These are phyloP conservation scores for Coturnix japonica DNA, from an alignment of 2,113 vertebrate genomes.

Conservation along the genomic window DNA sequence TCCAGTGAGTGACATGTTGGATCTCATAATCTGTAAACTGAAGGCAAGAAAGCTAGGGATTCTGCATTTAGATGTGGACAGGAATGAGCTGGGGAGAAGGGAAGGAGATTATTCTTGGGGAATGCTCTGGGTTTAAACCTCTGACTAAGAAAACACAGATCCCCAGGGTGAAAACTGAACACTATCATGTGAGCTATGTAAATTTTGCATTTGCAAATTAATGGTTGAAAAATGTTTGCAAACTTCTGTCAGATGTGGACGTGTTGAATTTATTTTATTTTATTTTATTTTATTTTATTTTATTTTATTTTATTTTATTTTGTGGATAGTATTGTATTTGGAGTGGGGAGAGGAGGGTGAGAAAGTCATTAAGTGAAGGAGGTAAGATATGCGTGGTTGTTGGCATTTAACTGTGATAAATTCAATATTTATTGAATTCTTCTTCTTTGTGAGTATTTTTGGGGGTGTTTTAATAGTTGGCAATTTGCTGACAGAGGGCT, in stretches of 20 bases:
- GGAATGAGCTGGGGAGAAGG: background rate
- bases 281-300: background rate
- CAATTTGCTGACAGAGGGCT: background rate
- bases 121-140: constrained; percentile 56
- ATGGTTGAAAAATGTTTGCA: background rate
- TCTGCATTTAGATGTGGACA: constrained; percentile 37
- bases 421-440: background rate
- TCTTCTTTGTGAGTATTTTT: background rate
- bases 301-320: background rate
- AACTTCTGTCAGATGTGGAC: constrained; percentile 22
- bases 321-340: constrained; percentile 18
- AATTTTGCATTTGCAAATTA: constrained; percentile 30
- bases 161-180: constrained; percentile 7
- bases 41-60: constrained; percentile 35
- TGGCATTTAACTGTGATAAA: background rate
- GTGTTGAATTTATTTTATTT: background rate
- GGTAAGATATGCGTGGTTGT: constrained; percentile 1
- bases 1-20: constrained; percentile 56
- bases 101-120: constrained; percentile 16
- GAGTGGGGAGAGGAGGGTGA: constrained; percentile 15
- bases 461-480: background rate
- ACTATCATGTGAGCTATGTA: background rate
- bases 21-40: constrained; percentile 64
- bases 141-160: constrained; percentile 24
- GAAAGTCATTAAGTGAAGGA: constrained; percentile 20